These are phyloP conservation scores for Aepyceros melampus DNA, from an alignment of 2,113 vertebrate species.

Conservation along the genomic window DNA sequence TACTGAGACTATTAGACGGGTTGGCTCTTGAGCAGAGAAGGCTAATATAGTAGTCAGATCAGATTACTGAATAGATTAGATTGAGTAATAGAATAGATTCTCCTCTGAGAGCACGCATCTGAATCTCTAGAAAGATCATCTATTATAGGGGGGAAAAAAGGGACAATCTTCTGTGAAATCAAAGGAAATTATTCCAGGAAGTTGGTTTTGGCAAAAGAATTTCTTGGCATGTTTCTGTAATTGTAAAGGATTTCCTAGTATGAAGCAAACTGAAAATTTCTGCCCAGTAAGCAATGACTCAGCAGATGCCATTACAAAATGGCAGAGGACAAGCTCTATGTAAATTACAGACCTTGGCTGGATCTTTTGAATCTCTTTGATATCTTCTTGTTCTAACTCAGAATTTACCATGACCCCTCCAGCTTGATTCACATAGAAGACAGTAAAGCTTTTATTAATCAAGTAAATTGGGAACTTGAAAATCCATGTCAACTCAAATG, in stretches of 20 bases:
- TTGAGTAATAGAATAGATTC: background rate
- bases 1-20: background rate
- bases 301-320: background rate
- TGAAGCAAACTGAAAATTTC: constrained; percentile 20
- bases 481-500: background rate
- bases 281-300: background rate
- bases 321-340: background rate
- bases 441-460: constrained; percentile 19
- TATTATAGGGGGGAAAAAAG: background rate
- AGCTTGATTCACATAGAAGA: background rate
- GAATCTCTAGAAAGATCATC: background rate
- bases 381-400: background rate
- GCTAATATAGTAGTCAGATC: background rate
- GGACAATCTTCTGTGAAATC: background rate
- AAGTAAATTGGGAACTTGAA: background rate
- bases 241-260: background rate
- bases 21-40: background rate
- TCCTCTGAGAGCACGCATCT: background rate
- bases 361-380: background rate
- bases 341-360: background rate
- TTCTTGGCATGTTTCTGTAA: constrained; percentile 7
- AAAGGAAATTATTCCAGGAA: background rate
- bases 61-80: background rate
- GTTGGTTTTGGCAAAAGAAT: background rate
- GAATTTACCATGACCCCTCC: background rate